Evolutionary conservation across 2,113 vertebrate species (phyloP).

Genomic region (Xenus cinereus): DNA sequence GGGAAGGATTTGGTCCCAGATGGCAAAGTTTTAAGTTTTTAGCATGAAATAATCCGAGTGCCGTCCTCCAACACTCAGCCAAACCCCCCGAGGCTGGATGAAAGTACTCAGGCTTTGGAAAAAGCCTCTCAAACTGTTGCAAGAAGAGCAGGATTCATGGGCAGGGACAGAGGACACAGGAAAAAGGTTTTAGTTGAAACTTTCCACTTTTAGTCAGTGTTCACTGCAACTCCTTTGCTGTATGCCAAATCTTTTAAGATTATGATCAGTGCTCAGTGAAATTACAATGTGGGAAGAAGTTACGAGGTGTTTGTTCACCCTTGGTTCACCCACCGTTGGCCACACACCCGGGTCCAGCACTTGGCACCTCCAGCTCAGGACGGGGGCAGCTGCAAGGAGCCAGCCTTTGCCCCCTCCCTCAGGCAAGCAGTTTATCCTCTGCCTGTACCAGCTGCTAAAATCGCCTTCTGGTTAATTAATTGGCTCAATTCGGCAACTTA

Average conservation of each 20-base stretch:
- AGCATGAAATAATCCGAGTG: background rate
- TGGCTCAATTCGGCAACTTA: background rate
- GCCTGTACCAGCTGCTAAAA: background rate
- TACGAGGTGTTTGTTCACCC: background rate
- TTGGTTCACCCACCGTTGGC: background rate
- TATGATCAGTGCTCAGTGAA: background rate
- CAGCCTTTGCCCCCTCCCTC: background rate
- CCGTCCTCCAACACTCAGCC: background rate
- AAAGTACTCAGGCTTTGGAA: background rate
- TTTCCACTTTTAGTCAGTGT: background rate
- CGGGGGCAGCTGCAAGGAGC: accelerated
- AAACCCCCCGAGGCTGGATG: background rate
- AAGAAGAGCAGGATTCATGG: background rate
- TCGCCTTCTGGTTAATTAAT: background rate
- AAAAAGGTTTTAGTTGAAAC: background rate
- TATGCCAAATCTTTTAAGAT: background rate
- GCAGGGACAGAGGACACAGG: background rate
- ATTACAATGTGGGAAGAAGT: background rate
- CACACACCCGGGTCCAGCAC: background rate
- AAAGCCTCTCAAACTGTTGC: background rate
- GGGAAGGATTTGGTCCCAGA: background rate
- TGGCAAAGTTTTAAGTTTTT: background rate
- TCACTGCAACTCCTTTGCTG: background rate
- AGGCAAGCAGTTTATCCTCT: background rate
- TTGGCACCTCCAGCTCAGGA: background rate